A percentile compares a stretch with the other conserved stretches of the same genome.
phyloP scores from a whole-genome alignment of 2,888 invertebrate genomes.

The Leistus spinibarbis region DNA sequence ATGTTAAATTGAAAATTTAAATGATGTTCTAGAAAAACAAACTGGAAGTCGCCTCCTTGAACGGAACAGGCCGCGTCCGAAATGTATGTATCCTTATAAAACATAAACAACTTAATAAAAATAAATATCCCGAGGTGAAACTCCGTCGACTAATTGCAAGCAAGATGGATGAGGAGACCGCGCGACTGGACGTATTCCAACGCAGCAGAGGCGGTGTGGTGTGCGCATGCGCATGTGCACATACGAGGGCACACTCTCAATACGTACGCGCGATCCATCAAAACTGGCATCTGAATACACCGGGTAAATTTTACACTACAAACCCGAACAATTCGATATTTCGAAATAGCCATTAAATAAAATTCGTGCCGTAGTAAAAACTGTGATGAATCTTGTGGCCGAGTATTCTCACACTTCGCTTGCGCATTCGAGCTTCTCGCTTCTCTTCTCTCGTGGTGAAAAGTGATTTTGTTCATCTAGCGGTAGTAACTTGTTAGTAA shows the following conservation, averaged over 20 bases:
- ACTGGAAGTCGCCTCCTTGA: not conserved
- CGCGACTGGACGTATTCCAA: conserved; percentile 1
- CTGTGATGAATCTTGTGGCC: conserved; percentile 13
- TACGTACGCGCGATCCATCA: conserved; percentile 25
- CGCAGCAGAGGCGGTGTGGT: not conserved
- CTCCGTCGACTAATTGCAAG: conserved; percentile 32
- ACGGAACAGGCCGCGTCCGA: conserved; percentile 11
- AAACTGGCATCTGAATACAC: conserved; percentile 7
- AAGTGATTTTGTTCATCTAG: not conserved
- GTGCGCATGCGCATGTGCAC: not conserved
- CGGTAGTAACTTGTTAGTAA: not conserved
- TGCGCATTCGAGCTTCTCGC: conserved; percentile 3
- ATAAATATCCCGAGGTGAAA: conserved; percentile 37
- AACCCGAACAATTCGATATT: conserved; percentile 25
- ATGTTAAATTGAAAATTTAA: not conserved
- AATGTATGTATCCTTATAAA: conserved; percentile 33
- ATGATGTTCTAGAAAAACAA: not conserved
- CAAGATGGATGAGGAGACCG: conserved; percentile 29
- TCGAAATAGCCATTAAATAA: conserved; percentile 19
- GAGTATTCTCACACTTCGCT: conserved; percentile 18
- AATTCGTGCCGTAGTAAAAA: conserved; percentile 23
- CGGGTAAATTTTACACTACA: conserved; percentile 6
- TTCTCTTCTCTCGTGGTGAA: not conserved
- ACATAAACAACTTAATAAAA: conserved; percentile 34
- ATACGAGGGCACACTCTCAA: not conserved